phyloP scores from a whole-genome alignment of 2,888 invertebrate genomes.

The Epistrophella euchroma region DNA sequence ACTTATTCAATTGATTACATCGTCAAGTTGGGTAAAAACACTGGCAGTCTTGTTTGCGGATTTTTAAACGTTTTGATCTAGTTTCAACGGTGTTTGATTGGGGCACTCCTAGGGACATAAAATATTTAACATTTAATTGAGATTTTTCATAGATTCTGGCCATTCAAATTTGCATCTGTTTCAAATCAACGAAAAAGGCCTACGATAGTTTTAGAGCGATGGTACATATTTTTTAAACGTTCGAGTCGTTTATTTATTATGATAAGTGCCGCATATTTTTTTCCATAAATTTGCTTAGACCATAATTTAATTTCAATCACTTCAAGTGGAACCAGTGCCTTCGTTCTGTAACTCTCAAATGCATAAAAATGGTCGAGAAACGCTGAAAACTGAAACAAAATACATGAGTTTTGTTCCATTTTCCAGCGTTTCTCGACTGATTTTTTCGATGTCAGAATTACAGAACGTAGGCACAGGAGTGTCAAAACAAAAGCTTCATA shows the following conservation, averaged over 20 bases:
- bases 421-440: no score
- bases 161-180: neutral
- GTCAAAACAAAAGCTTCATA: constrained; percentile 48
- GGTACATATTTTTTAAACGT: no score
- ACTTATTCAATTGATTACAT: constrained; percentile 8
- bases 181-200: neutral
- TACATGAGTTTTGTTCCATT: no score
- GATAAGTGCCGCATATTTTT: no score
- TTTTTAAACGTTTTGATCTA: constrained; percentile 21
- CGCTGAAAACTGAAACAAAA: no score
- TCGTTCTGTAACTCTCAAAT: no score
- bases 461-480: neutral
- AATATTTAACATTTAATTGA: neutral
- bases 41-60: neutral
- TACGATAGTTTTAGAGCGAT: no score
- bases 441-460: no score
- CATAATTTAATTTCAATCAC: neutral
- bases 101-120: neutral
- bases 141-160: neutral
- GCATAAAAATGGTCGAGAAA: no score
- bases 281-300: no score
- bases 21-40: constrained; percentile 3
- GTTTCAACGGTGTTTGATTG: neutral
- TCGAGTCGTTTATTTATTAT: no score
- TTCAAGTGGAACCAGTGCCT: no score